Evolutionary conservation across 1,140 invertebrate species (phyloP).

Genomic region (Spodoptera frugiperda): DNA sequence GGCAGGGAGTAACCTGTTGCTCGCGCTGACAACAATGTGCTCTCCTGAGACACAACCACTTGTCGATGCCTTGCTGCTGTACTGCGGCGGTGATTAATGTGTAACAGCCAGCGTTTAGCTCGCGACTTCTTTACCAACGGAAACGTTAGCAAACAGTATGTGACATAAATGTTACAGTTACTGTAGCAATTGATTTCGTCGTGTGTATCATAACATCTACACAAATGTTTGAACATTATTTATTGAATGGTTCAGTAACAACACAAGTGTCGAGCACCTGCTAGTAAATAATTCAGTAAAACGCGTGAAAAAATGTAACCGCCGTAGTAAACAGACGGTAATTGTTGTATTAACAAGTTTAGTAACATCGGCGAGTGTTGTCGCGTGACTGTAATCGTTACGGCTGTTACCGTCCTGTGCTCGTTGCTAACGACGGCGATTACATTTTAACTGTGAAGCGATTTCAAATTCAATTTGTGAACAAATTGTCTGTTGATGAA

Average conservation of each 20-base stretch:
- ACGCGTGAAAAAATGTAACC: neutral
- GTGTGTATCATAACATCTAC: no score
- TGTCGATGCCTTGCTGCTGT: neutral
- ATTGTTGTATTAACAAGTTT: neutral
- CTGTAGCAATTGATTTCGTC: no score
- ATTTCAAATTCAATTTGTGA: neutral
- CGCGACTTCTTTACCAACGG: no score
- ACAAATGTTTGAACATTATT: neutral
- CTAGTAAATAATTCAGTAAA: neutral
- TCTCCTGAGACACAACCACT: neutral
- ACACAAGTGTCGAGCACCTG: no score
- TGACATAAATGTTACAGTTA: no score
- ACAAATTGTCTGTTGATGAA: neutral
- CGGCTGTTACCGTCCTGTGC: neutral
- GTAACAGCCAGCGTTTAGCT: no score
- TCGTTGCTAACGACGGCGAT: neutral
- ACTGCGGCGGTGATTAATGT: no score
- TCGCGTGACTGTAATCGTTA: slow-evolving; percentile 4
- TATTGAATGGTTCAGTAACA: neutral
- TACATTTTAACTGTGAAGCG: neutral
- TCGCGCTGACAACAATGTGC: neutral
- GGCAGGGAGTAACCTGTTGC: slow-evolving; percentile 12
- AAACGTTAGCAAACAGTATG: no score
- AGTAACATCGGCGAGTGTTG: neutral
- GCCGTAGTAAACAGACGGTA: neutral